Evolutionary conservation across 2,888 invertebrate species (phyloP), one percentile per base, ranked within the genome.

Genomic region (Plebejus anna): DNA sequence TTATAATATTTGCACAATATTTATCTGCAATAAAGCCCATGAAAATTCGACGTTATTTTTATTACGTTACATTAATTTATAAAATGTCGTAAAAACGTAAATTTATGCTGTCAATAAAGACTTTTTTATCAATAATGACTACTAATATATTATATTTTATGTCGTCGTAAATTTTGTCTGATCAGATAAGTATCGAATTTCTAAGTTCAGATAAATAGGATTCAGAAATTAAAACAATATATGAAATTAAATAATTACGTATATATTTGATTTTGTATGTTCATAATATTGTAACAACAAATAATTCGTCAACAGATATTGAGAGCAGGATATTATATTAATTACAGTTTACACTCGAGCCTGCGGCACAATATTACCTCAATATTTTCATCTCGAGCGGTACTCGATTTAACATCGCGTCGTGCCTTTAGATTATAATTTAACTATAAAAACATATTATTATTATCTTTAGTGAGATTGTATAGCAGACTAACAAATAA

Each of bases 181-280:
- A 66, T 66, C 2, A 32, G 32, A 66, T 61, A 28, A 61, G 13
- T 32, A 66, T 66, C 32, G 36, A 36, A 36, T 66, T 66, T 66
- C 11, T 2, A 32, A 13, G 32, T 5, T 16, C 32, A 22, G 66
- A 66, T 66, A 13, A 66, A 36, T 32, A 32, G 32, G 66, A 7
- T 36, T 75, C 32, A 66, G 75, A 82, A 84, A 82, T 57, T 82
- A 83, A 90, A 85, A 86, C 76, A 86, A 83, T 85, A 79, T 78
- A 79, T 86, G 82, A 91, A 93, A 92, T 92, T 92, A 92, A 92
- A 93, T 92, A 91, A 91, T 92, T 93, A 93, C 91, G 92, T 93
- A 93, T 91, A 91, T 92, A 92, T 92, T 89, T 88, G 86, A 86
- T 80, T 87, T 89, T 90, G 73, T 90, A 91, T 90, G 89, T 85